phyloP scores from a whole-genome alignment of 1,140 invertebrate genomes.

The Aphelinus certus region DNA sequence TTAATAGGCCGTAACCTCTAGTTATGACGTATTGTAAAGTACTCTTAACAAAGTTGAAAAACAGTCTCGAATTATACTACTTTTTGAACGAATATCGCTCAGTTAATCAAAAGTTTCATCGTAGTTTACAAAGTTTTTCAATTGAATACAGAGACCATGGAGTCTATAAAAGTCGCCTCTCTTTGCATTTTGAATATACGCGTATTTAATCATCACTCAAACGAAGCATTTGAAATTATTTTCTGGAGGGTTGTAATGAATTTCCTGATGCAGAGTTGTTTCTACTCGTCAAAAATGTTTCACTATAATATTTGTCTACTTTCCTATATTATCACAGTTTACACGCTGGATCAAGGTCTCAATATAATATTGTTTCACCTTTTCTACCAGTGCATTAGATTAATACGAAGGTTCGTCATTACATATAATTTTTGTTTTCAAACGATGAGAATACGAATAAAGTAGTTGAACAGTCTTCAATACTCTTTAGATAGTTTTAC shows the following conservation, averaged over 20 bases:
- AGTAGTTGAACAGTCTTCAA: constrained; percentile 6
- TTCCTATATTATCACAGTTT: constrained; percentile 38
- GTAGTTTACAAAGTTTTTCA: not conserved
- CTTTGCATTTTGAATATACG: not conserved
- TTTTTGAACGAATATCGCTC: no score
- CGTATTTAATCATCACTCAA: no score
- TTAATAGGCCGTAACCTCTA: constrained; percentile 59
- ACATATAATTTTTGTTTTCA: not conserved
- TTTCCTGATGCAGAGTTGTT: constrained; percentile 19
- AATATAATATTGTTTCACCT: constrained; percentile 10
- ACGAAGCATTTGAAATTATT: not conserved
- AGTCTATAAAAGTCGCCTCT: constrained; percentile 4
- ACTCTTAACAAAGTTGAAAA: constrained; percentile 57
- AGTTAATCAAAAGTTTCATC: no score
- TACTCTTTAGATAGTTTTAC: no score
- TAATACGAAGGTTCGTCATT: constrained; percentile 5
- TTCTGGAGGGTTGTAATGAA: not conserved
- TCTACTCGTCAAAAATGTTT: not conserved
- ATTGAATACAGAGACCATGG: not conserved
- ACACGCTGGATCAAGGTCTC: constrained; percentile 9
- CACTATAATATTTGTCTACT: constrained; percentile 19
- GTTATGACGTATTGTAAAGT: constrained; percentile 58
- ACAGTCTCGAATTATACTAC: constrained; percentile 14
- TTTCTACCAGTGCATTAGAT: not conserved
- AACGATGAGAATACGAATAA: not conserved